These are phyloP conservation scores for Thera obeliscata DNA, from an alignment of 2,888 invertebrate species.

Conservation along the genomic window DNA sequence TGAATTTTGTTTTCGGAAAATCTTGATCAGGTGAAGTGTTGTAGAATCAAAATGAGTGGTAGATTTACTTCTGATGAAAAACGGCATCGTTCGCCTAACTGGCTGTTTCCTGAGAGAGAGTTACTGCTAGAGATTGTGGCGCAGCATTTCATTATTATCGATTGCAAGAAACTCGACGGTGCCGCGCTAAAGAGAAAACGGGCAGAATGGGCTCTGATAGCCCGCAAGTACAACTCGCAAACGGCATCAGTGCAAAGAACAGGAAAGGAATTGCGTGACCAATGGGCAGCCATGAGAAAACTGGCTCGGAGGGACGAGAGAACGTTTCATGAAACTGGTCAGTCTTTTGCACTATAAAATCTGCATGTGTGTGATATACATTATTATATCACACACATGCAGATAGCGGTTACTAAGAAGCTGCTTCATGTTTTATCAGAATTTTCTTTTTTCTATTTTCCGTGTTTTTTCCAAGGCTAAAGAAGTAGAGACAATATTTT, in stretches of 20 bases:
- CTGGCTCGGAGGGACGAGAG: constrained; percentile 22
- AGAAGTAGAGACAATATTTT: too few species aligned
- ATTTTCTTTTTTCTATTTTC: too few species aligned
- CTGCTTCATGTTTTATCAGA: too few species aligned
- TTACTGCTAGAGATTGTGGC: constrained; percentile 21
- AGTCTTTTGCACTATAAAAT: neutral
- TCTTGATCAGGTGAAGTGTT: neutral
- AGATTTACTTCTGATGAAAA: constrained; percentile 21
- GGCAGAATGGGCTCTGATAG: constrained; percentile 24
- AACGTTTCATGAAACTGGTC: constrained; percentile 21
- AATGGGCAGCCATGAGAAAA: constrained; percentile 25
- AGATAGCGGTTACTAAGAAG: too few species aligned
- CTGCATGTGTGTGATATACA: too few species aligned
- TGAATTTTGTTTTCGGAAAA: neutral
- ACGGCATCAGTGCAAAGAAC: constrained; percentile 17
- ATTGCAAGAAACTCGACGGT: constrained; percentile 26
- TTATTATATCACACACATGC: too few species aligned
- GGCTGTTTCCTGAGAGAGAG: constrained; percentile 25
- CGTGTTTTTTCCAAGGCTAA: too few species aligned
- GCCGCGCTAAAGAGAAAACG: constrained; percentile 21
- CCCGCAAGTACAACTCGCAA: constrained; percentile 27
- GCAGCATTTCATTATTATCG: constrained; percentile 20
- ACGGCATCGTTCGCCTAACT: constrained; percentile 27
- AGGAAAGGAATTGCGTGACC: constrained; percentile 15
- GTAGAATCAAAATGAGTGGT: constrained; percentile 6